These are phyloP conservation scores for Ctenodactylus gundi DNA, from an alignment of 2,113 vertebrate genomes.

Conservation along the genomic window DNA sequence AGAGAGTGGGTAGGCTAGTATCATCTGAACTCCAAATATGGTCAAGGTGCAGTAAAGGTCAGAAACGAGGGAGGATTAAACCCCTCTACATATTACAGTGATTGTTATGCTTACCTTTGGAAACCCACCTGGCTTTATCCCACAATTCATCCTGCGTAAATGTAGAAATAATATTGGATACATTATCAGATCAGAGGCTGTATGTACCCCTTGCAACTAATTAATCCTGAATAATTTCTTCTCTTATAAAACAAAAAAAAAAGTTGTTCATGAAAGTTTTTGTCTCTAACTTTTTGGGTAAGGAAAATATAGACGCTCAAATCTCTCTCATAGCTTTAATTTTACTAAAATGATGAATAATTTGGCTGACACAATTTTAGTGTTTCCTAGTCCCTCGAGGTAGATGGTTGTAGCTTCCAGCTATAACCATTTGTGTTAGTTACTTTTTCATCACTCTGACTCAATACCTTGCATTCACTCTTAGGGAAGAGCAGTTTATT, in stretches of 20 bases:
- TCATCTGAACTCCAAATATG: conserved; percentile 56
- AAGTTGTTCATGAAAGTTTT: not conserved
- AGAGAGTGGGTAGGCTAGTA: conserved; percentile 19
- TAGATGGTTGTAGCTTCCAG: not conserved
- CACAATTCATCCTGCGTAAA: conserved; percentile 16
- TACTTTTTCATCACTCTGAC: too few relatives aligned
- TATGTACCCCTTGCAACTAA: not conserved
- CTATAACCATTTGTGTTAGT: too few relatives aligned
- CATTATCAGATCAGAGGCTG: not conserved
- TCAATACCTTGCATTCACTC: too few relatives aligned
- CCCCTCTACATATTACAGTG: conserved; percentile 22
- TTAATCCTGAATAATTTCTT: not conserved
- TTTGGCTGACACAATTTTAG: conserved; percentile 10
- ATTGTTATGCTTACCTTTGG: conserved; percentile 50
- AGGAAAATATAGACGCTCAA: not conserved
- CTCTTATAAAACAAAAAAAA: conserved; percentile 2
- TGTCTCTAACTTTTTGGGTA: not conserved
- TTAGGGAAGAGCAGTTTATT: too few relatives aligned
- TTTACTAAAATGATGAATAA: not conserved
- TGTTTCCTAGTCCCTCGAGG: not conserved
- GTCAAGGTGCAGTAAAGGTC: conserved; percentile 65
- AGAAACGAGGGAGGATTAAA: conserved; percentile 60
- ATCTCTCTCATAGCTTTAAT: not conserved
- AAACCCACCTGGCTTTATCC: conserved; percentile 42
- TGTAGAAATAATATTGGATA: not conserved